Conservation (phyloP, 2,888 invertebrate genomes). For the Limnephilus auricula region DNA sequence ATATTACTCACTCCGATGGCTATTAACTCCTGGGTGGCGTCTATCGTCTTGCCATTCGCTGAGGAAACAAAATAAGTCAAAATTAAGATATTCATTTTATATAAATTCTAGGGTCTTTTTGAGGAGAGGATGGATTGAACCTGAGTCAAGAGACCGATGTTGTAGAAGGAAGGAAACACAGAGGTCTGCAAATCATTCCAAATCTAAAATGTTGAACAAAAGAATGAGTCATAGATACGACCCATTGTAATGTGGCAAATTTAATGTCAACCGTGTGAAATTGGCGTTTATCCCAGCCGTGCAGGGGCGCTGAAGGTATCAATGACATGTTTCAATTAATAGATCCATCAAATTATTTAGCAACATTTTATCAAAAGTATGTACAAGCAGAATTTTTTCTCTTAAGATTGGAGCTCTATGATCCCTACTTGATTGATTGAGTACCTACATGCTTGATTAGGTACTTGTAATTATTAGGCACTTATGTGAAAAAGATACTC, state of each 20-base stretch:
- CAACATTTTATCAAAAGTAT: neutral
- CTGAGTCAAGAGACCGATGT: too few species aligned
- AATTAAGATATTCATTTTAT: neutral
- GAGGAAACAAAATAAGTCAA: conserved; percentile 59
- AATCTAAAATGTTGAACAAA: too few species aligned
- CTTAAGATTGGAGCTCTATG: neutral
- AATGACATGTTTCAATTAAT: neutral
- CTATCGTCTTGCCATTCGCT: conserved; percentile 88
- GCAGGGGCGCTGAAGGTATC: neutral
- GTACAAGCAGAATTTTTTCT: neutral
- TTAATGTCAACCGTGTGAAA: neutral
- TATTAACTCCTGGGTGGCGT: conserved; percentile 94
- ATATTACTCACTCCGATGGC: conserved; percentile 90
- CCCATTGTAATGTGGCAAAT: neutral
- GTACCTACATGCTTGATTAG: neutral
- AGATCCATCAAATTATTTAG: neutral
- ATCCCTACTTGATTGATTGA: neutral
- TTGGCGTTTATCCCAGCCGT: too few species aligned
- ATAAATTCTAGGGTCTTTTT: too few species aligned
- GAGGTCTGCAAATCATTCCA: too few species aligned
- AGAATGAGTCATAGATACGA: too few species aligned
- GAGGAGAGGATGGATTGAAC: too few species aligned
- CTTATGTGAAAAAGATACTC: neutral
- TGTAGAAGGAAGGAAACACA: too few species aligned
- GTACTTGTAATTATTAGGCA: neutral